A percentile compares a stretch with the other conserved stretches of the same genome.
Conservation (phyloP, 2,797 vertebrate genomes). For the Gymnoscopelus microlampas region DNA sequence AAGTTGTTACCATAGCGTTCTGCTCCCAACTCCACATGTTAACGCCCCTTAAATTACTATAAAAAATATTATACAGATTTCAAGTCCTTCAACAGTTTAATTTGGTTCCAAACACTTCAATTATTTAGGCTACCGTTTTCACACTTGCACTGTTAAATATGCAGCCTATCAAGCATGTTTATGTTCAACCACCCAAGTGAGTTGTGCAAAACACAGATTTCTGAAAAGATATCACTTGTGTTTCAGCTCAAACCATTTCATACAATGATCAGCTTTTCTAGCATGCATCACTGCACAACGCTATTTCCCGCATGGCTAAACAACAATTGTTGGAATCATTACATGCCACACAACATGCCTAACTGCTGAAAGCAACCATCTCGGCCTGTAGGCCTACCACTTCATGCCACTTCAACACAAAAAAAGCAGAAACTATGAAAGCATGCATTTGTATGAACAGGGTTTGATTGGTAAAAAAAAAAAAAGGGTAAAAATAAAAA, state of each 20-base stretch:
- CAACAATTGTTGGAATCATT: constrained; percentile 24
- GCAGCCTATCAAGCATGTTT: constrained; percentile 37
- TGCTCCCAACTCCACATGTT: too few relatives aligned
- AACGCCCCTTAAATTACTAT: too few relatives aligned
- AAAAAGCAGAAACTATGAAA: not conserved
- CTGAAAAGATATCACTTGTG: constrained; percentile 39
- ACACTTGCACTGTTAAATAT: constrained; percentile 36
- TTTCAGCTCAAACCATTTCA: constrained; percentile 44
- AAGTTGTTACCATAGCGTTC: too few relatives aligned
- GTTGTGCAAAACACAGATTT: constrained; percentile 33
- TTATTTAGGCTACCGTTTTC: constrained; percentile 24
- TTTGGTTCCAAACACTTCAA: constrained; percentile 29
- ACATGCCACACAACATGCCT: constrained; percentile 18
- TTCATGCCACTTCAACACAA: not conserved
- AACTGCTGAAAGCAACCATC: constrained; percentile 13
- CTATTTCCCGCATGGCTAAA: constrained; percentile 29
- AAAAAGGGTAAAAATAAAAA: too few relatives aligned
- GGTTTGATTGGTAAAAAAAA: too few relatives aligned
- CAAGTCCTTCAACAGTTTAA: constrained; percentile 27
- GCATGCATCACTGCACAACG: constrained; percentile 29
- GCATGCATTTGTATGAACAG: too few relatives aligned
- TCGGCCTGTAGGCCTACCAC: not conserved
- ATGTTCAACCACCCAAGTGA: constrained; percentile 40
- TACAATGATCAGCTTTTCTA: constrained; percentile 36
- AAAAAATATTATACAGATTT: not conserved